Base-by-base conservation (phyloP, 2,113 vertebrate genomes). In the Phylloscopus trochiloides region DNA sequence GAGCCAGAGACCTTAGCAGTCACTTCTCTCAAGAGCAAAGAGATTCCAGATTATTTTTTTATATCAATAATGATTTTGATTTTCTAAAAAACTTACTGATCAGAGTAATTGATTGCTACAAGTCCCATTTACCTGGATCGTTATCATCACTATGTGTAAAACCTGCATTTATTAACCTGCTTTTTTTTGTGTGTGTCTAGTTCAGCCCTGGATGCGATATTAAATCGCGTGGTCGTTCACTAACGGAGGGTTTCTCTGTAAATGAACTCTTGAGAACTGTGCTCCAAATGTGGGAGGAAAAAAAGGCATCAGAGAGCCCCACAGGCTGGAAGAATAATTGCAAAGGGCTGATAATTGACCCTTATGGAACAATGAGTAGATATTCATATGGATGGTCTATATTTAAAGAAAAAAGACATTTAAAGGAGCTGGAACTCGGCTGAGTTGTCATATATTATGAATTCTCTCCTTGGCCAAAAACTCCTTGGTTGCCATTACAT, bases 321-420 rank as follows among this genome's bases (percentile, higher is more conserved):
- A 66, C 43, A 77, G 47, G 34, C 54, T 90, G 43, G 17, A 86
- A 80, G 47, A 94, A 70, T 88, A 71, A 86, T 67, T 86, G n/a
- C 24, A 67, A 40, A 86, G 74, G 55, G 55, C n/a, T 94, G 31
- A 43, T 95, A 95, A 94, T 70, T 90, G 75, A 84, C 82, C 62
- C 70, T 75, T 91, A 65, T 57, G 74, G 85, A 85, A 80, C 85
- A 88, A 51, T 70, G 75, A 66, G 32, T 83, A 80, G 67, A 62
- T 54, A 65, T 36, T 79, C 16, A 51, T 51, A 85, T 25, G 79
- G 45, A 75, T 62, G 26, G 54, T 73, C 70, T 91, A 76, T 79
- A 88, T 79, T 83, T 88, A 92, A 96, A 86, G 77, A 66, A 79
- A 77, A 89, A 85, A 86, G 43, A 55, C 13, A 22, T 92, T 76